Evolutionary conservation across 2,888 invertebrate species (phyloP).

Genomic region (Tenthredo amoena): DNA sequence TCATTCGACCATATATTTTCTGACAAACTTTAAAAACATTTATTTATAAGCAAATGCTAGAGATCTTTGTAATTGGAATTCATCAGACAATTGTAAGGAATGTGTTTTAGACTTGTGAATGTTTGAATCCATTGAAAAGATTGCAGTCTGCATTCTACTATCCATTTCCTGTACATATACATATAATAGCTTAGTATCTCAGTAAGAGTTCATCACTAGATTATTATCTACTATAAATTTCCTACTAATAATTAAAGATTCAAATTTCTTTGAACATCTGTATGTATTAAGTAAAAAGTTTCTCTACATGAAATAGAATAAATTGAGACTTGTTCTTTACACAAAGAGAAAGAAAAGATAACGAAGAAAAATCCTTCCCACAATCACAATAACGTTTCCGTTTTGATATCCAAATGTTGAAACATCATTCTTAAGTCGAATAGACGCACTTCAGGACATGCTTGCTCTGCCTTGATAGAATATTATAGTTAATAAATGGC

Average conservation of each 20-base stretch:
- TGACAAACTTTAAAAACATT: neutral
- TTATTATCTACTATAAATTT: neutral
- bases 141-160: neutral
- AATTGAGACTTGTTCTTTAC: neutral
- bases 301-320: neutral
- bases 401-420: conserved; percentile 23
- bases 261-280: neutral
- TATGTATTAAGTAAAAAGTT: neutral
- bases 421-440: neutral
- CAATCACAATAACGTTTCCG: conserved; percentile 48
- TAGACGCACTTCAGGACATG: neutral
- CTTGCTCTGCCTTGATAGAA: neutral
- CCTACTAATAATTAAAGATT: neutral
- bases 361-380: conserved; percentile 53
- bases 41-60: neutral
- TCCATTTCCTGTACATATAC: neutral
- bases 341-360: neutral
- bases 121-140: neutral
- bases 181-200: conserved; percentile 1
- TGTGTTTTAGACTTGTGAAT: conserved; percentile 11
- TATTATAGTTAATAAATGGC: neutral
- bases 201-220: neutral
- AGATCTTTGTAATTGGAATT: neutral
- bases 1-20: neutral
- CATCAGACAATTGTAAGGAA: neutral